These are phyloP conservation scores for Pachyrhynchus sulphureomaculatus DNA, from an alignment of 1,140 invertebrate genomes.

Conservation along the genomic window DNA sequence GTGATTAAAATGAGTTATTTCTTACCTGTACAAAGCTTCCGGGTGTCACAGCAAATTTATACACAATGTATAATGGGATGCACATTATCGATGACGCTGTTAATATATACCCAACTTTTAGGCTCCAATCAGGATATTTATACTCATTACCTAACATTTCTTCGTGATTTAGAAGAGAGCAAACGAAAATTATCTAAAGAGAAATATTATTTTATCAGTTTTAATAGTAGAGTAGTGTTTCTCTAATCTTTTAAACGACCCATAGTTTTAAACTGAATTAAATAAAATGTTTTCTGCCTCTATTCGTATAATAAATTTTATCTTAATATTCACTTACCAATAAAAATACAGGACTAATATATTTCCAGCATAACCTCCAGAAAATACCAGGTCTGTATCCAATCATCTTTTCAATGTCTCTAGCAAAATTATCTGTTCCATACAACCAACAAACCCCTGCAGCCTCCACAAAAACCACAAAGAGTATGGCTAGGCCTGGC, in stretches of 20 bases:
- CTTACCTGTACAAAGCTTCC: conserved; percentile 69
- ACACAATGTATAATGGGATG: conserved; percentile 87
- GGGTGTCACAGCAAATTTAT: conserved; percentile 75
- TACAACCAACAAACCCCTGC: conserved; percentile 97
- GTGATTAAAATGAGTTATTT: too few relatives aligned
- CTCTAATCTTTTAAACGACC: too few relatives aligned
- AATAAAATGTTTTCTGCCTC: too few relatives aligned
- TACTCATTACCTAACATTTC: conserved; percentile 88
- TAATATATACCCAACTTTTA: conserved; percentile 86
- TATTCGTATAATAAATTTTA: too few relatives aligned
- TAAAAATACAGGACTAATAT: conserved; percentile 84
- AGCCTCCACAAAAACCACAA: conserved; percentile 94
- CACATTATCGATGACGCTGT: conserved; percentile 90
- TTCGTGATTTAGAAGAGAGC: conserved; percentile 83
- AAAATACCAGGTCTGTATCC: conserved; percentile 84
- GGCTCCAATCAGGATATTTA: conserved; percentile 86
- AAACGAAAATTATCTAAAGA: conserved; percentile 84
- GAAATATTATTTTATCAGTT: background rate
- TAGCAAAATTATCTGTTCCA: conserved; percentile 83
- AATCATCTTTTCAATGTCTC: conserved; percentile 89
- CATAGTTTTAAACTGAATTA: too few relatives aligned
- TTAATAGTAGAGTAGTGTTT: too few relatives aligned
- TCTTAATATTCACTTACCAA: too few relatives aligned
- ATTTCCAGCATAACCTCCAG: conserved; percentile 92
- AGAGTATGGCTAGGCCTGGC: conserved; percentile 91